A percentile compares a stretch with the other conserved stretches of the same genome.
Conservation (phyloP, 2,888 invertebrate genomes). For the Eledona agricola region DNA sequence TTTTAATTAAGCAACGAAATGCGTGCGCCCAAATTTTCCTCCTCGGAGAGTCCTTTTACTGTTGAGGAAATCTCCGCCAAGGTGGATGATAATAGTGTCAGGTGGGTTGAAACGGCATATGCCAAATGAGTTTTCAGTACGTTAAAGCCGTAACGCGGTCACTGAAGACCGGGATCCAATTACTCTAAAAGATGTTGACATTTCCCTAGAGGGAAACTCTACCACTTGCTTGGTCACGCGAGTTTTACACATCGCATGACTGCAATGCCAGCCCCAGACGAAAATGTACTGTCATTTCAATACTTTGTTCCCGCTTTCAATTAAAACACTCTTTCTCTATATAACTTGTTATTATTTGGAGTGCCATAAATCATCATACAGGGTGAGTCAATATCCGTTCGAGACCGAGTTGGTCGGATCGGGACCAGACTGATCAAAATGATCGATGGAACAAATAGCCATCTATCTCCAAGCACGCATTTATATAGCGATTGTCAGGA, state of each 20-base stretch:
- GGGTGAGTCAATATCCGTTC: slow-evolving; percentile 40
- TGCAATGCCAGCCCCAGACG: slow-evolving; percentile 36
- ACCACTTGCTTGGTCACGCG: slow-evolving; percentile 41
- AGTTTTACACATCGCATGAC: slow-evolving; percentile 39
- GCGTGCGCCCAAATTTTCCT: slow-evolving; percentile 8
- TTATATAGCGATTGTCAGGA: slow-evolving; percentile 55
- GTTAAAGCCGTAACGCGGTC: slow-evolving; percentile 41
- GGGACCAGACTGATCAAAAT: slow-evolving; percentile 58
- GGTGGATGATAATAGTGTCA: slow-evolving; percentile 25
- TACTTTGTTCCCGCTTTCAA: slow-evolving; percentile 20
- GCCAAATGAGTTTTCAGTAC: slow-evolving; percentile 44
- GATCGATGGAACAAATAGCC: slow-evolving; percentile 58
- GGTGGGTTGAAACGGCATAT: slow-evolving; percentile 37
- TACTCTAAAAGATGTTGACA: slow-evolving; percentile 43
- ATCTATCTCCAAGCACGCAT: slow-evolving; percentile 57
- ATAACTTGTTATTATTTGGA: slow-evolving; percentile 20
- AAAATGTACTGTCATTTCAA: slow-evolving; percentile 39
- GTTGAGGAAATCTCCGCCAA: slow-evolving; percentile 1
- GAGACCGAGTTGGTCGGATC: slow-evolving; percentile 51
- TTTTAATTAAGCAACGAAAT: slow-evolving; percentile 25
- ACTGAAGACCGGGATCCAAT: slow-evolving; percentile 40
- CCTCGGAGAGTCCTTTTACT: neutral
- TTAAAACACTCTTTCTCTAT: neutral
- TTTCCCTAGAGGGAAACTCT: slow-evolving; percentile 41
- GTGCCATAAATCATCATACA: slow-evolving; percentile 36